Percentiles rank a stretch among this genome's conserved stretches.
Evolutionary conservation across 2,888 invertebrate species (phyloP).

Genomic region (Xylota segnis): DNA sequence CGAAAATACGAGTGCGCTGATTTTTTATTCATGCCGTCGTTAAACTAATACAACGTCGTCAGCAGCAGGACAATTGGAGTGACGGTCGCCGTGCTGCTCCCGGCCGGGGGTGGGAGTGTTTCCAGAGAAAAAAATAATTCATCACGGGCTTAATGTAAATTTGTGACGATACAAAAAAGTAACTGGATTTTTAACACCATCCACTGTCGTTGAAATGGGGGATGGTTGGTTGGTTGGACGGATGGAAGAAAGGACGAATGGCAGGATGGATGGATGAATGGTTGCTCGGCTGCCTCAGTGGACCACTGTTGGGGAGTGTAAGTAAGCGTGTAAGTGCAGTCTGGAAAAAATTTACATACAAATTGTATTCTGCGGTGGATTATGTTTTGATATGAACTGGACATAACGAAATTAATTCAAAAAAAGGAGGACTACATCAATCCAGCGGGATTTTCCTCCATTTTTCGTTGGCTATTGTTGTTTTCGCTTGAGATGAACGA

Average conservation of each 20-base stretch:
- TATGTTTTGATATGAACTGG: conserved; percentile 77
- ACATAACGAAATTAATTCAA: conserved; percentile 72
- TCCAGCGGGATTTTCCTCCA: conserved; percentile 49
- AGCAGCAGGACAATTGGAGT: conserved; percentile 66
- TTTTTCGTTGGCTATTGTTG: conserved; percentile 16
- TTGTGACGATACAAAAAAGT: conserved; percentile 73
- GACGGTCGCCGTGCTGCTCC: neutral
- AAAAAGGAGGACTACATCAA: conserved; percentile 70
- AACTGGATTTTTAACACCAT: conserved; percentile 76
- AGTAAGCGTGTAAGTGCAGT: conserved; percentile 77
- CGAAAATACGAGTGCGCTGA: conserved; percentile 66
- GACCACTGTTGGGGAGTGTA: conserved; percentile 67
- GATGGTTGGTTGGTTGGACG: conserved; percentile 38
- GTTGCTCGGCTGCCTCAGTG: conserved; percentile 31
- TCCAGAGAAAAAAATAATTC: conserved; percentile 63
- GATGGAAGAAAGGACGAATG: conserved; percentile 40
- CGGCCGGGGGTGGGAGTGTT: conserved; percentile 12
- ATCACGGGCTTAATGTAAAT: conserved; percentile 76
- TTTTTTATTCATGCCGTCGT: conserved; percentile 72
- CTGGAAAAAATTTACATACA: conserved; percentile 79
- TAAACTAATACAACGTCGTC: conserved; percentile 70
- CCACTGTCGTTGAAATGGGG: conserved; percentile 41
- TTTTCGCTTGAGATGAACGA: conserved; percentile 6
- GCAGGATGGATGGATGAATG: conserved; percentile 48
- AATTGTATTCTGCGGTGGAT: conserved; percentile 79